Conservation (phyloP, 2,113 vertebrate species). For the Lathamus discolor region DNA sequence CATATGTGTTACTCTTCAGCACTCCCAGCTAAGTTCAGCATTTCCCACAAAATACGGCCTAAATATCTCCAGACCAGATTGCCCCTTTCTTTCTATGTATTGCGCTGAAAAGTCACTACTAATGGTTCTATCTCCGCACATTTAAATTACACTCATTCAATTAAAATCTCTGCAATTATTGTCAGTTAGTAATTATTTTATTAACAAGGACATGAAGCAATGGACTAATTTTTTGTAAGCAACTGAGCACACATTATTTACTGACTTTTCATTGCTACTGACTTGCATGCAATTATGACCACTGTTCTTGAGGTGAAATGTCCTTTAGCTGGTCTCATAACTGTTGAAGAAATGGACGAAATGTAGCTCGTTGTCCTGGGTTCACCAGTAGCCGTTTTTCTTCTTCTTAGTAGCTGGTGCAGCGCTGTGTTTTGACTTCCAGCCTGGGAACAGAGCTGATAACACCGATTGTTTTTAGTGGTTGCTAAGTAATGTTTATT, state of each 20-base stretch:
- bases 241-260: not conserved
- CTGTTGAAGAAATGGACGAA: not conserved
- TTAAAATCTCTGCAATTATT: not conserved
- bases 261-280: not conserved
- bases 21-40: not conserved
- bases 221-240: not conserved
- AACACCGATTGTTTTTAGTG: too few relatives aligned
- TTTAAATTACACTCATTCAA: not conserved
- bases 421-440: too few relatives aligned
- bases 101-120: not conserved
- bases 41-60: not conserved
- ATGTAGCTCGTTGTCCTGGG: not conserved
- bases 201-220: not conserved
- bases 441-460: too few relatives aligned
- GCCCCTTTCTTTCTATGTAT: not conserved
- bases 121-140: not conserved
- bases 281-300: not conserved
- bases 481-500: too few relatives aligned
- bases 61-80: not conserved
- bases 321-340: not conserved
- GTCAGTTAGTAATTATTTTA: not conserved
- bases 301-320: not conserved
- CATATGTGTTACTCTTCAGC: rapidly evolving
- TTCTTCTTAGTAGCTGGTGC: too few relatives aligned
- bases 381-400: too few relatives aligned